A percentile compares a stretch with the other conserved stretches of the same genome.
phyloP scores from a whole-genome alignment of 2,113 vertebrate species.

The Rana temporaria region DNA sequence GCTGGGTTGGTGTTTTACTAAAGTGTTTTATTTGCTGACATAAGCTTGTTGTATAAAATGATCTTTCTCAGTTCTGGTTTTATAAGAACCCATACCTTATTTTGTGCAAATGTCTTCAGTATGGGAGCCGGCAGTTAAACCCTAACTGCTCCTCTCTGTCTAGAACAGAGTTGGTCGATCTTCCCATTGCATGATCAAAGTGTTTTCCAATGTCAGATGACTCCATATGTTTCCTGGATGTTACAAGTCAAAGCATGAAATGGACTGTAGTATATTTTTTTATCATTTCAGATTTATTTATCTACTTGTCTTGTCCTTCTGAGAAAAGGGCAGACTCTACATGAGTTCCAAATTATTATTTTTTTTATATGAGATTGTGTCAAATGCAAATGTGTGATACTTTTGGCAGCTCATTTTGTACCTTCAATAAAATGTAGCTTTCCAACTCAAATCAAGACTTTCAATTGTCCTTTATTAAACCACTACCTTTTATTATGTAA shows the following conservation, averaged over 20 bases:
- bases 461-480: not conserved
- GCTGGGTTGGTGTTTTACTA: not conserved
- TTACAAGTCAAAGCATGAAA: constrained; percentile 44
- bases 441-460: constrained; percentile 10
- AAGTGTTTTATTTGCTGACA: constrained; percentile 3
- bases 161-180: not conserved
- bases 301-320: constrained; percentile 54
- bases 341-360: constrained; percentile 47
- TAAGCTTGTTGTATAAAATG: constrained; percentile 14
- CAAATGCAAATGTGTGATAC: constrained; percentile 47
- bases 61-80: constrained; percentile 15
- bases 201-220: constrained; percentile 9
- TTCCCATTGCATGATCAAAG: constrained; percentile 49
- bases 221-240: constrained; percentile 49
- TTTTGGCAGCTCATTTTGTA: constrained; percentile 56
- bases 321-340: constrained; percentile 26
- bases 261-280: constrained; percentile 48
- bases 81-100: not conserved
- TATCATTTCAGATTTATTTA: constrained; percentile 47
- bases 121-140: not conserved
- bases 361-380: constrained; percentile 52
- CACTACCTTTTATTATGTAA: not conserved
- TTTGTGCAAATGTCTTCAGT: constrained; percentile 23
- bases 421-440: constrained; percentile 52
- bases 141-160: not conserved